A percentile compares a stretch with the other conserved stretches of the same genome.
These are phyloP conservation scores for Dryadula phaetusa DNA, from an alignment of 2,888 invertebrate genomes.

Conservation along the genomic window DNA sequence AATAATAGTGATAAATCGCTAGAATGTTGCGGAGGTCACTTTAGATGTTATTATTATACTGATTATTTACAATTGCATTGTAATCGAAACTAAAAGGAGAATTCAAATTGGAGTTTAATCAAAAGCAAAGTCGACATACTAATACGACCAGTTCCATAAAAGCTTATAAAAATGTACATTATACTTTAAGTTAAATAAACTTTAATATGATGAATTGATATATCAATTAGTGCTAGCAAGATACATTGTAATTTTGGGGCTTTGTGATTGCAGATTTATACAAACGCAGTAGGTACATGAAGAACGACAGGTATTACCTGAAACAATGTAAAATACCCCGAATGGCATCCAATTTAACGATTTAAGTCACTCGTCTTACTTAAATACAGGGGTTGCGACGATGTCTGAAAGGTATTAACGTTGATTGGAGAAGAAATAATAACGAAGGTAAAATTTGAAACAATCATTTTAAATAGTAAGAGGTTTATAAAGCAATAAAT, in stretches of 20 bases:
- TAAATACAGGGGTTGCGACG: constrained; percentile 40
- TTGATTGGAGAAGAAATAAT: constrained; percentile 41
- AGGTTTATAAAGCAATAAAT: constrained; percentile 4
- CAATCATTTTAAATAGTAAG: constrained; percentile 28
- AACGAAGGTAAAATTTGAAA: constrained; percentile 29
- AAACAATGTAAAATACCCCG: constrained; percentile 30
- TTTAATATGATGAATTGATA: constrained; percentile 5
- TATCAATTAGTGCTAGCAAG: constrained; percentile 8
- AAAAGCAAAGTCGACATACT: too few species aligned
- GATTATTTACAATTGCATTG: too few species aligned
- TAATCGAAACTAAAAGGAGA: too few species aligned
- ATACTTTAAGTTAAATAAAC: too few species aligned
- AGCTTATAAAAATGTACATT: neutral
- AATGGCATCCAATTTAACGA: constrained; percentile 33
- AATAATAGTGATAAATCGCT: too few species aligned
- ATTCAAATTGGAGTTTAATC: too few species aligned
- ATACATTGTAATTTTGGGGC: neutral
- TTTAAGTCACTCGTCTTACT: constrained; percentile 36
- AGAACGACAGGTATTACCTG: constrained; percentile 31
- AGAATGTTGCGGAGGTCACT: too few species aligned
- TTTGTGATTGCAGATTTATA: constrained; percentile 3
- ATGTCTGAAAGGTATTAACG: constrained; percentile 40
- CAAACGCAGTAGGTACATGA: neutral
- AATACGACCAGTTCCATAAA: neutral
- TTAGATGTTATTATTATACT: too few species aligned